phyloP scores from a whole-genome alignment of 2,797 vertebrate species.

The Platalea minor region DNA sequence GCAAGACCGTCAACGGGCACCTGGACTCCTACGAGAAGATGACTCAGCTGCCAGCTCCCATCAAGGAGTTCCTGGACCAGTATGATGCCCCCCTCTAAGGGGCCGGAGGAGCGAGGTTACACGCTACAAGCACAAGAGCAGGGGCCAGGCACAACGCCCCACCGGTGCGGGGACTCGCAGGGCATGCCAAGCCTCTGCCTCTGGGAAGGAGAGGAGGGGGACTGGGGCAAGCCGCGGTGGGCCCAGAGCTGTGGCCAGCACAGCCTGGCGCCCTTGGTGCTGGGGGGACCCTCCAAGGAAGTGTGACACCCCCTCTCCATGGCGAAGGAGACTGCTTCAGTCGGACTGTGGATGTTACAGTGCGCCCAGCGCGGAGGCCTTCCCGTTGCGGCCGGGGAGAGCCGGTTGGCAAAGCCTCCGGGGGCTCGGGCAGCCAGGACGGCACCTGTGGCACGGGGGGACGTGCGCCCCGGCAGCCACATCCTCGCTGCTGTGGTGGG shows the following conservation, averaged over 20 bases:
- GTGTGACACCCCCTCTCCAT: rapidly evolving
- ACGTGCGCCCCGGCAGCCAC: rapidly evolving
- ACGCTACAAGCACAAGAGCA: slow-evolving; percentile 75
- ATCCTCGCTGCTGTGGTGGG: rapidly evolving
- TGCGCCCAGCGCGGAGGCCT: background rate
- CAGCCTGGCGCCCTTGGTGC: background rate
- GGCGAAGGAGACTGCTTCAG: background rate
- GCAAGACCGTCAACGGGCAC: slow-evolving; percentile 93
- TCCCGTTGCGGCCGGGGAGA: background rate
- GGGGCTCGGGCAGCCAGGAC: background rate
- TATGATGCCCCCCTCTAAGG: slow-evolving; percentile 90
- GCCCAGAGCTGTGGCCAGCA: background rate
- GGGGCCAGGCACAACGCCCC: background rate
- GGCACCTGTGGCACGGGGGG: background rate
- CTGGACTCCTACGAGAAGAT: slow-evolving; percentile 84
- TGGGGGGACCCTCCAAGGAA: background rate
- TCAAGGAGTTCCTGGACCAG: slow-evolving; percentile 91
- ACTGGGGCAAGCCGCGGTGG: background rate
- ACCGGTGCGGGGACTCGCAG: background rate
- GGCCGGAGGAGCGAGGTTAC: background rate
- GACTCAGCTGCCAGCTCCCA: slow-evolving; percentile 87
- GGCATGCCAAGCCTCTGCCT: background rate
- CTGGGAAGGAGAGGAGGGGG: background rate
- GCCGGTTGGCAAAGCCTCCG: background rate
- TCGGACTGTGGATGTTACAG: slow-evolving; percentile 24